Evolutionary conservation across 2,113 vertebrate genomes (phyloP), one percentile per base, ranked within the genome.

Genomic region (Cairina moschata): DNA sequence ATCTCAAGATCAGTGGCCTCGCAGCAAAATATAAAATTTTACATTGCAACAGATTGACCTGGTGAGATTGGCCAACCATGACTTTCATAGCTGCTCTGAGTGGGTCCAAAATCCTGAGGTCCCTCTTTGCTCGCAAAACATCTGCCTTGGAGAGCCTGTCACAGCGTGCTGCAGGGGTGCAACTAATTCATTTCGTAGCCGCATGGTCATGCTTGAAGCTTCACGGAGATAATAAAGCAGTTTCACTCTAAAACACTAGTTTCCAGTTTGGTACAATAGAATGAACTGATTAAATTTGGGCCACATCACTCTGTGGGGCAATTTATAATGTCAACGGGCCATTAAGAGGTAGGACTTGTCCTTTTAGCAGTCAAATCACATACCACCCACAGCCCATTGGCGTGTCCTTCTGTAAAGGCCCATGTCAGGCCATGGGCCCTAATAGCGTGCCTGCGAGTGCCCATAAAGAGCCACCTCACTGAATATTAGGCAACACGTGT

Each of bases 241-340:
- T 67, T 94, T 86, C 48, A 71, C 26, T 74, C 26, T 89, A 73
- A 68, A 91, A 56, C 75, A 82, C 74, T 52, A 55, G 36, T 79
- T 96, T 50, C 75, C 36, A 63, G 4, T 2, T 74, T 52, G 67
- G 31, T 80, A 81, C 31, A 91, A 80, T 13, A 21, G 77, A 87
- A 59, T 76, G 92, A 95, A 74, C 44, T 68, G 62, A 87, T 83
- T 68, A 69, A 91, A 94, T 87, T 71, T 76, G 66, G 54, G 78
- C 21, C 77, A 80, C 50, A 66, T 44, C 23, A 36, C 10, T 56
- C 55, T 56, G 54, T 32, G 67, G 52, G 66, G 42, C 42, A 91
- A 91, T 73, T 95, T 26, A 26, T 72, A 82, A 87, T 60, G 67
- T 87, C 82, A 85, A 40, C 26, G 63, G 85, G 40, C 80, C 78